Conservation (phyloP, 2,113 vertebrate species). For the Trochalopteron elliotii region DNA sequence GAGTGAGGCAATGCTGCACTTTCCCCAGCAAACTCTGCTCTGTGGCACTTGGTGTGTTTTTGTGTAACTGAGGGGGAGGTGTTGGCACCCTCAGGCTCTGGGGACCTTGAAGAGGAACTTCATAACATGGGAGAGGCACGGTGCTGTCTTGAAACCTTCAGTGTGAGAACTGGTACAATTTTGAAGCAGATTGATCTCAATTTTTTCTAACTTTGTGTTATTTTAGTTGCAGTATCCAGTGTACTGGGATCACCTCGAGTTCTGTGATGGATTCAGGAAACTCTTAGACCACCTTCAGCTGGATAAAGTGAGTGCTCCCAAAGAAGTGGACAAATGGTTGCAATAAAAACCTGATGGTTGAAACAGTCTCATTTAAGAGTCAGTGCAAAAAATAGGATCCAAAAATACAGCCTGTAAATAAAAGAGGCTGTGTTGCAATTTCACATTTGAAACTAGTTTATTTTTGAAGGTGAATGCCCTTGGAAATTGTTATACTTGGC, state of each 20-base stretch:
- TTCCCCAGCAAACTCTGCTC: neutral
- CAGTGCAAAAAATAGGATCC: neutral
- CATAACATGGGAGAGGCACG: neutral
- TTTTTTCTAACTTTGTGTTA: neutral
- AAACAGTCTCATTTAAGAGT: neutral
- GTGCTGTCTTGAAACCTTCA: neutral
- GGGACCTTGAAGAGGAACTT: neutral
- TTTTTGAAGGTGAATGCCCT: neutral
- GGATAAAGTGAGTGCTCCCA: conserved; percentile 85
- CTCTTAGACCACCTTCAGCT: conserved; percentile 94
- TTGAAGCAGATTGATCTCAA: neutral
- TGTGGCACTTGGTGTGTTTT: neutral
- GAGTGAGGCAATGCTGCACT: neutral
- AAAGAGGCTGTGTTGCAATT: neutral
- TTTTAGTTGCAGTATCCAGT: conserved; percentile 93
- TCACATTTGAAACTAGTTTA: neutral
- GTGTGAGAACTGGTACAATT: neutral
- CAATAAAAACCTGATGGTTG: neutral
- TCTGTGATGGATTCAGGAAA: conserved; percentile 97
- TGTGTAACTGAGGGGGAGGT: neutral
- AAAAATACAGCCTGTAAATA: neutral
- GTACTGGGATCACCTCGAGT: conserved; percentile 97
- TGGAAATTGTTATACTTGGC: neutral
- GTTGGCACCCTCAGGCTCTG: neutral
- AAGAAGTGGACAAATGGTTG: neutral